phyloP scores from a whole-genome alignment of 2,113 vertebrate genomes.

The Ivindomyrus marchei region DNA sequence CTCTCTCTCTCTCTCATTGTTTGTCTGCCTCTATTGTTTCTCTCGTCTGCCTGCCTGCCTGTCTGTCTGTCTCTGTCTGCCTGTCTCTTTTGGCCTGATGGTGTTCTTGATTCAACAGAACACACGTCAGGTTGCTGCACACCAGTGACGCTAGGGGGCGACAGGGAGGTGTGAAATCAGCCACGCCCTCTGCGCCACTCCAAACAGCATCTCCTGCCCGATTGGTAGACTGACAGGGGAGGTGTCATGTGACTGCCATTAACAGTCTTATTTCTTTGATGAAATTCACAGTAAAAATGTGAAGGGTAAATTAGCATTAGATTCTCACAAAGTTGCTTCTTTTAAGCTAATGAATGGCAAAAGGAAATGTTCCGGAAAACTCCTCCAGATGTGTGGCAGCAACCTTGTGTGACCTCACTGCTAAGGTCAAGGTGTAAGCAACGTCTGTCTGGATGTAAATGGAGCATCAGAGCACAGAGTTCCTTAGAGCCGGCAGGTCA shows the following conservation, averaged over 20 bases:
- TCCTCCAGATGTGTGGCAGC: neutral
- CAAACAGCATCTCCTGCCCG: neutral
- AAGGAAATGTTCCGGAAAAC: neutral
- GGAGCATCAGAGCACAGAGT: neutral
- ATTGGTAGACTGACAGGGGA: neutral
- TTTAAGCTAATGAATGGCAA: neutral
- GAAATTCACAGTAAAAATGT: neutral
- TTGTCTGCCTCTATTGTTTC: neutral
- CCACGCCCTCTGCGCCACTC: neutral
- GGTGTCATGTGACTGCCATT: neutral
- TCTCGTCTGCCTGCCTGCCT: neutral
- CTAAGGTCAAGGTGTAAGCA: neutral
- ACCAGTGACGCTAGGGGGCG: neutral
- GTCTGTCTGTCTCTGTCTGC: too few relatives aligned
- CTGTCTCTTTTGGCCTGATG: neutral
- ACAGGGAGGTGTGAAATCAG: neutral
- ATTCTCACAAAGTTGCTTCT: neutral
- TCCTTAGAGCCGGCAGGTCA: neutral
- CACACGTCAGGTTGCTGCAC: neutral
- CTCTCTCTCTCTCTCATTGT: neutral
- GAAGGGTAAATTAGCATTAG: neutral
- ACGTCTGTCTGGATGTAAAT: neutral
- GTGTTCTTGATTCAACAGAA: neutral
- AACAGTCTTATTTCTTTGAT: neutral
- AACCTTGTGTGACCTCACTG: neutral